Conservation (phyloP, 2,888 invertebrate species). For the Diploptera punctata region DNA sequence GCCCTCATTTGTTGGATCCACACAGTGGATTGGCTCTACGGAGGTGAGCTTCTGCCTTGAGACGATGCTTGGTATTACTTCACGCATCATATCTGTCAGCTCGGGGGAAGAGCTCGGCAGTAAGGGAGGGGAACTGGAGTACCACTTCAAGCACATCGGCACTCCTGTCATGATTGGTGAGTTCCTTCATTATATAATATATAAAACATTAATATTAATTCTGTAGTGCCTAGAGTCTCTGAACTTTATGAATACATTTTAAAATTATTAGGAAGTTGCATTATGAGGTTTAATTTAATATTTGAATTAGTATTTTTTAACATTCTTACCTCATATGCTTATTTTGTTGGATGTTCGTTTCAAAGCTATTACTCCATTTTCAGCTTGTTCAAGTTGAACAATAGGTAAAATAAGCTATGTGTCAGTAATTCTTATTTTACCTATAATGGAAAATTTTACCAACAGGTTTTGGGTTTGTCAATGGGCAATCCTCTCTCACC, state of each 20-base stretch:
- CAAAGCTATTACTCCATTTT: no score
- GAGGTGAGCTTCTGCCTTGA: slow-evolving; percentile 95
- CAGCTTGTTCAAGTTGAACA: no score
- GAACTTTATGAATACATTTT: neutral
- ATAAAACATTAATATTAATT: neutral
- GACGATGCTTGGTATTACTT: slow-evolving; percentile 74
- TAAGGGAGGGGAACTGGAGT: slow-evolving; percentile 80
- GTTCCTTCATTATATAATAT: slow-evolving; percentile 36
- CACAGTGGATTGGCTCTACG: slow-evolving; percentile 97
- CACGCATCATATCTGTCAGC: slow-evolving; percentile 82
- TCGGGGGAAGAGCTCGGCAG: slow-evolving; percentile 83
- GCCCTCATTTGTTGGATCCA: slow-evolving; percentile 83
- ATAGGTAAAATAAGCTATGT: no score
- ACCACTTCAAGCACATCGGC: slow-evolving; percentile 92
- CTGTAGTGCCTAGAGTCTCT: neutral
- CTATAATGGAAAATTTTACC: no score
- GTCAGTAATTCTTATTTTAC: no score
- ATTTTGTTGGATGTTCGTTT: no score
- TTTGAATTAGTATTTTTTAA: no score
- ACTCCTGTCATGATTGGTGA: slow-evolving; percentile 98
- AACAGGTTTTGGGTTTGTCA: no score
- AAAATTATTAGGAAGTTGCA: no score
- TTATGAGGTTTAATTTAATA: no score
- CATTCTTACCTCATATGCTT: no score
- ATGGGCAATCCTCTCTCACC: no score